Conservation (phyloP, 2,113 vertebrate species). For the Sorex fumeus region DNA sequence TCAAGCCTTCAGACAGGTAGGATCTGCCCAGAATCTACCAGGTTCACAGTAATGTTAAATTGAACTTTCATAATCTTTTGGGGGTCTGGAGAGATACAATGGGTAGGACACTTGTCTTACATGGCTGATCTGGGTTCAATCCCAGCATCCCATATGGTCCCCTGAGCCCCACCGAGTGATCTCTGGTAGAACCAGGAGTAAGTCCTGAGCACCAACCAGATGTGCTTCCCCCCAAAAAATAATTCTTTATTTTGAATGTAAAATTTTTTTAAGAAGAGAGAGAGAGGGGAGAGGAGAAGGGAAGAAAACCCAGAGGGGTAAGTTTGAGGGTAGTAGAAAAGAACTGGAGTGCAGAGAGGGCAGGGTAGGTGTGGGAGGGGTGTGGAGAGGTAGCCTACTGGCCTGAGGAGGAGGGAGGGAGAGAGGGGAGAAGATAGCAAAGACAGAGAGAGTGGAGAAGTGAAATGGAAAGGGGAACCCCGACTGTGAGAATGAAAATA, state of each 20-base stretch:
- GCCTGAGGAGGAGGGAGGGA: neutral
- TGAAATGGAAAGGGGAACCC: neutral
- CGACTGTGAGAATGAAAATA: neutral
- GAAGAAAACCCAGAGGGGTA: neutral
- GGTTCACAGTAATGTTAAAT: neutral
- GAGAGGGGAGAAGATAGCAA: neutral
- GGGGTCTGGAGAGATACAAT: no score
- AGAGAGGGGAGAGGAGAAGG: neutral
- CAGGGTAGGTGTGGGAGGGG: no score
- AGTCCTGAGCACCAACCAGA: no score
- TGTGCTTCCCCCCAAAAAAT: no score
- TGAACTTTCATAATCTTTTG: no score
- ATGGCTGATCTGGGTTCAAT: no score
- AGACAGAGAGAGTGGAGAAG: neutral
- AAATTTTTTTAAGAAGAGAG: no score
- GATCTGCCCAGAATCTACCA: constrained; percentile 42
- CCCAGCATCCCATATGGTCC: no score
- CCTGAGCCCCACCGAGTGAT: no score
- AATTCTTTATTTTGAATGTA: no score
- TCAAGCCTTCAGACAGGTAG: constrained; percentile 2
- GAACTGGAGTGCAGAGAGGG: neutral
- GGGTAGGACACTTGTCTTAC: no score
- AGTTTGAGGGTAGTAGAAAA: neutral
- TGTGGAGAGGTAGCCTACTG: neutral
- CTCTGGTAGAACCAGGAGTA: no score